A percentile compares a stretch with the other conserved stretches of the same genome.
phyloP scores from a whole-genome alignment of 2,113 vertebrate species.

The Petromus typicus region DNA sequence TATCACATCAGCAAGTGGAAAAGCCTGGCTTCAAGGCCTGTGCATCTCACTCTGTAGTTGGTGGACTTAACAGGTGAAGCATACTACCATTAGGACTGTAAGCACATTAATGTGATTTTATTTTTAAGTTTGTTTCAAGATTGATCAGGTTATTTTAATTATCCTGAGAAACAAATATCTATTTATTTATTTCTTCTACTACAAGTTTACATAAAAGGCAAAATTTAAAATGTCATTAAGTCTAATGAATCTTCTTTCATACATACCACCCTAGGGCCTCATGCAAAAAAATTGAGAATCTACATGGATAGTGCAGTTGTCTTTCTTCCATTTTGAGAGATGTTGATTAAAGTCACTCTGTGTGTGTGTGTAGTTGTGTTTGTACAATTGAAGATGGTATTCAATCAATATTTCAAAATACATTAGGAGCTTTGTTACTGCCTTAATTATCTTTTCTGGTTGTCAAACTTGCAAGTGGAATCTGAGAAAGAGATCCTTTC shows the following conservation, averaged over 20 bases:
- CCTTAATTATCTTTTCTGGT: slow-evolving; percentile 37
- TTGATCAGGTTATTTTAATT: neutral
- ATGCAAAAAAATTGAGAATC: slow-evolving; percentile 3
- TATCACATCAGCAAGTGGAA: neutral
- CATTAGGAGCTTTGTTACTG: neutral
- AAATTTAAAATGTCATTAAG: neutral
- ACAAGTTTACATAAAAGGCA: slow-evolving; percentile 24
- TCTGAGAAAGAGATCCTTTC: neutral
- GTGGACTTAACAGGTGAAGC: neutral
- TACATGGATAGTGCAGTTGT: neutral
- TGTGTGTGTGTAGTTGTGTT: neutral
- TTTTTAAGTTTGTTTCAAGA: neutral
- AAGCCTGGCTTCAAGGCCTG: neutral
- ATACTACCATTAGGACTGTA: neutral
- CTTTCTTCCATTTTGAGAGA: slow-evolving; percentile 49
- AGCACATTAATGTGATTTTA: neutral
- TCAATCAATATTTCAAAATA: slow-evolving; percentile 61
- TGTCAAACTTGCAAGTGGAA: slow-evolving; percentile 52
- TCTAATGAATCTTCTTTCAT: slow-evolving; percentile 45
- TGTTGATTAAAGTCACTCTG: neutral
- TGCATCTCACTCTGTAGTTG: neutral
- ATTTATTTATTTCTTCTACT: slow-evolving; percentile 16
- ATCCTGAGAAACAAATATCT: neutral
- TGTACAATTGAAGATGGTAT: neutral
- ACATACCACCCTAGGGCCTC: neutral